Percentiles rank a stretch among this genome's conserved stretches.
phyloP scores from a whole-genome alignment of 2,888 invertebrate species.

The Romanomermis culicivorax region DNA sequence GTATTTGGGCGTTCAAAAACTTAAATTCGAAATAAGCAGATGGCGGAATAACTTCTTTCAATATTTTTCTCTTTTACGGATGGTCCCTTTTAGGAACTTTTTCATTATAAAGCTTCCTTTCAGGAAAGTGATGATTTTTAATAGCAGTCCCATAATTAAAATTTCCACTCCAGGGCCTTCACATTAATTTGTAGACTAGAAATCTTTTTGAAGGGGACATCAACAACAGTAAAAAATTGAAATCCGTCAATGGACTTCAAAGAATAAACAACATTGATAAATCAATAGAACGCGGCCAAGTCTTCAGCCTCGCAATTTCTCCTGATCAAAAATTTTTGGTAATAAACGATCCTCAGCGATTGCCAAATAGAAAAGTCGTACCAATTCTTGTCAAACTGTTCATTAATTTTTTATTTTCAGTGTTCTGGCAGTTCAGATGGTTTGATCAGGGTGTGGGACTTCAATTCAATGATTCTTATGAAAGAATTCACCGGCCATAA shows the following conservation, averaged over 20 bases:
- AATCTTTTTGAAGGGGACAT: constrained; percentile 18
- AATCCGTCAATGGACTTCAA: constrained; percentile 17
- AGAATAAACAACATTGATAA: not conserved
- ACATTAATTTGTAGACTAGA: no score
- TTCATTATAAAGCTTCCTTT: no score
- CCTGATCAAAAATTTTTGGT: constrained; percentile 60
- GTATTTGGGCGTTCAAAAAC: no score
- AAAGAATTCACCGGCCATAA: constrained; percentile 47
- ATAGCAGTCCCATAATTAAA: no score
- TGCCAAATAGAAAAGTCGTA: no score
- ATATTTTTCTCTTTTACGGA: no score
- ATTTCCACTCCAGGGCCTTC: no score
- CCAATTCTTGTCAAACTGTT: no score
- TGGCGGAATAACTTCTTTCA: no score
- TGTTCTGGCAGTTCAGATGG: constrained; percentile 47
- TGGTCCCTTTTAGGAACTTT: no score
- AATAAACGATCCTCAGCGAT: constrained; percentile 20
- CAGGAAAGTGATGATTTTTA: no score
- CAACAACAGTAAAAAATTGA: constrained; percentile 24
- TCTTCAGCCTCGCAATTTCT: constrained; percentile 49
- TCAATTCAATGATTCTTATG: constrained; percentile 48
- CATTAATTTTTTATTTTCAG: constrained; percentile 26
- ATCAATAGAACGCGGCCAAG: constrained; percentile 20
- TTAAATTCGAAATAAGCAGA: no score
- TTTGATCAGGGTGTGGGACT: constrained; percentile 61